Conservation (phyloP, 2,113 vertebrate species). For the Thunnus maccoyii region DNA sequence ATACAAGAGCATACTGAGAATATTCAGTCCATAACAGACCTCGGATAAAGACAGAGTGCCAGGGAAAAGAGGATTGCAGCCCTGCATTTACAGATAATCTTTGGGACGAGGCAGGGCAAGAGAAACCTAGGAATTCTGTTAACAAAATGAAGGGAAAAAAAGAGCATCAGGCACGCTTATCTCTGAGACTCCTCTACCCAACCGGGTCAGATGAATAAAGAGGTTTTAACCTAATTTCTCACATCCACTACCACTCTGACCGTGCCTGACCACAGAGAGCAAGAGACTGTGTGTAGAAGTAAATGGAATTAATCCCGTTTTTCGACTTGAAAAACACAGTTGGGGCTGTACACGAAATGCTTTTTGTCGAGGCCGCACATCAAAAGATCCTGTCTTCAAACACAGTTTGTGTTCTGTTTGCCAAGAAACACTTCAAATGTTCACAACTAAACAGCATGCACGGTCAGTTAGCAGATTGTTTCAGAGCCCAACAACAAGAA, state of each 20-base stretch:
- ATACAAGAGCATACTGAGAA: slow-evolving; percentile 38
- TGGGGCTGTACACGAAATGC: slow-evolving; percentile 29
- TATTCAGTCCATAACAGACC: slow-evolving; percentile 54
- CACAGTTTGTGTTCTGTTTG: background rate
- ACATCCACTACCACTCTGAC: slow-evolving; percentile 48
- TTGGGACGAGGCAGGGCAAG: slow-evolving; percentile 65
- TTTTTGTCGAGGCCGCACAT: slow-evolving; percentile 19
- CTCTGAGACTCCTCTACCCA: slow-evolving; percentile 74
- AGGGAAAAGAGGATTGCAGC: slow-evolving; percentile 79
- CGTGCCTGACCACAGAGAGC: slow-evolving; percentile 42
- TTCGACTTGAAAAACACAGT: slow-evolving; percentile 33
- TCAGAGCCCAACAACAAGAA: slow-evolving; percentile 14
- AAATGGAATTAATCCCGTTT: slow-evolving; percentile 58
- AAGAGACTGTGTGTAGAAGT: slow-evolving; percentile 19
- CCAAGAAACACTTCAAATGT: slow-evolving; percentile 17
- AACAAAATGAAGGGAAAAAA: slow-evolving; percentile 64
- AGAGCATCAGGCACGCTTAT: slow-evolving; percentile 77
- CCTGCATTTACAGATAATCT: slow-evolving; percentile 81
- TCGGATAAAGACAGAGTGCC: slow-evolving; percentile 63
- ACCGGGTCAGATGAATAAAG: slow-evolving; percentile 79
- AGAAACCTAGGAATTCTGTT: slow-evolving; percentile 78
- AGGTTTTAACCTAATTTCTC: slow-evolving; percentile 83
- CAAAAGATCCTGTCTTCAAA: slow-evolving; percentile 38
- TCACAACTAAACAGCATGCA: background rate
- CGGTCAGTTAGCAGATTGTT: background rate